phyloP scores from a whole-genome alignment of 2,888 invertebrate species.

The Leptinotarsa rubiginosa region DNA sequence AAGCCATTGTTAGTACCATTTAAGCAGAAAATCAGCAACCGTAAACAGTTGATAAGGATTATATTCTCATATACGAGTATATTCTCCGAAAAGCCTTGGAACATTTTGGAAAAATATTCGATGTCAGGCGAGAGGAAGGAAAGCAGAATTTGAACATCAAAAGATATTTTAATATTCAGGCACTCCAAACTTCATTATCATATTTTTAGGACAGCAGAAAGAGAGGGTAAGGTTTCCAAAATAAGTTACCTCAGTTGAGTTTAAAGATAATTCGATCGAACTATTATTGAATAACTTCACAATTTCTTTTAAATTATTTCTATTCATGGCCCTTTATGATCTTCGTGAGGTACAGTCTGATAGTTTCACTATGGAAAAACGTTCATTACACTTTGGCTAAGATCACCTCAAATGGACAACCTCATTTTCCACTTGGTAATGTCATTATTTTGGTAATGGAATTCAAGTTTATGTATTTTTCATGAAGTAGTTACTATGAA shows the following conservation, averaged over 20 bases:
- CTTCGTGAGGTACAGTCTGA: no score
- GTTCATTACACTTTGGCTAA: no score
- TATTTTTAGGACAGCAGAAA: neutral
- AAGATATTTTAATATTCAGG: slow-evolving; percentile 18
- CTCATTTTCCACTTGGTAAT: no score
- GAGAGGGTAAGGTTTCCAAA: neutral
- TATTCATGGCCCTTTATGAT: no score
- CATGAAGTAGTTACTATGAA: no score
- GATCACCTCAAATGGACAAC: no score
- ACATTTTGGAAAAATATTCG: slow-evolving; percentile 51
- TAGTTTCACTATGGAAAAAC: no score
- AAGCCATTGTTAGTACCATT: slow-evolving; percentile 35
- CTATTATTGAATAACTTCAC: neutral
- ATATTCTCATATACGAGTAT: slow-evolving; percentile 48
- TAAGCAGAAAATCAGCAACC: neutral
- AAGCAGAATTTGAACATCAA: slow-evolving; percentile 16
- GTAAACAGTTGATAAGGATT: slow-evolving; percentile 33
- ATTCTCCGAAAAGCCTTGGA: slow-evolving; percentile 54
- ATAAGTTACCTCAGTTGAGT: neutral
- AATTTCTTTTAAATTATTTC: no score
- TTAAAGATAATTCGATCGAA: neutral
- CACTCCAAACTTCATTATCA: slow-evolving; percentile 24
- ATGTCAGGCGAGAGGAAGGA: slow-evolving; percentile 50
- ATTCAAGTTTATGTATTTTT: no score
- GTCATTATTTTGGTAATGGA: no score